phyloP scores from a whole-genome alignment of 2,888 invertebrate species.

The Phrixothrix hirtus region DNA sequence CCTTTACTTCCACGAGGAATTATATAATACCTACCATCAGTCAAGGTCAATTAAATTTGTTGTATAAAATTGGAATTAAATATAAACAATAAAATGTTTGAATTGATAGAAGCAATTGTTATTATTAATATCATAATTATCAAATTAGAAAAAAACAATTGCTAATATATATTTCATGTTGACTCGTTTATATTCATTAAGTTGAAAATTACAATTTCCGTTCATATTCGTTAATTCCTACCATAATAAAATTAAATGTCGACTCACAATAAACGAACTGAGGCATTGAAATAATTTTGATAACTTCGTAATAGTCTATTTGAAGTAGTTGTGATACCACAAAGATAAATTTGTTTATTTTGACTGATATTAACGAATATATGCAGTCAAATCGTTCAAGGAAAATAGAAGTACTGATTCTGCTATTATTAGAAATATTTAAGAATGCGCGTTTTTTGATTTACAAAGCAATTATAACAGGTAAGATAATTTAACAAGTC shows the following conservation, averaged over 20 bases:
- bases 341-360: constrained; percentile 17
- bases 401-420: constrained; percentile 1
- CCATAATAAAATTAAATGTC: no score
- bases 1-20: no score
- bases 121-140: no score
- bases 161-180: not conserved
- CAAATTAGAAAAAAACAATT: not conserved
- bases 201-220: not conserved
- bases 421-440: no score
- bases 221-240: not conserved
- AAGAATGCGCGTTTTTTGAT: no score
- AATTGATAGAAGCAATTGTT: no score
- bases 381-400: constrained; percentile 1
- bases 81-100: no score
- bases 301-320: constrained; percentile 9
- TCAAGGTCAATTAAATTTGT: no score
- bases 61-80: no score
- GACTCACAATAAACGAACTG: not conserved
- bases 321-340: constrained; percentile 3
- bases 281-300: not conserved
- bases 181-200: not conserved
- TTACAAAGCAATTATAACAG: constrained; percentile 12
- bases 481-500: constrained; percentile 22
- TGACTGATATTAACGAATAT: constrained; percentile 4
- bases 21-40: no score